A percentile compares a stretch with the other conserved stretches of the same genome.
These are phyloP conservation scores for Cenopis cana DNA, from an alignment of 2,888 invertebrate genomes.

Conservation along the genomic window DNA sequence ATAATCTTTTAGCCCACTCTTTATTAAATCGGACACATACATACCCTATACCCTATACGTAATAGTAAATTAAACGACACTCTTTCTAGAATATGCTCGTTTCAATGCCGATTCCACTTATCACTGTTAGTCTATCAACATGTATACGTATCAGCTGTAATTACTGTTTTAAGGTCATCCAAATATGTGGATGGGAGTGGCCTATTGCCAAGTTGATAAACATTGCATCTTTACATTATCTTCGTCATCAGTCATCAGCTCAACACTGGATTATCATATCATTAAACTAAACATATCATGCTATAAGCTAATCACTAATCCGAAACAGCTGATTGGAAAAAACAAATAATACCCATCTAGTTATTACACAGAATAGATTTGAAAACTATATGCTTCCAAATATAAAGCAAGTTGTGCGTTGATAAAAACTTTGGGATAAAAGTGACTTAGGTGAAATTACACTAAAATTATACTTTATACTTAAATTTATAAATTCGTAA, in stretches of 20 bases:
- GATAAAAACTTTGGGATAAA: no score
- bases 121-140: neutral
- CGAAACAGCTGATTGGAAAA: neutral
- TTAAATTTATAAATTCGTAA: no score
- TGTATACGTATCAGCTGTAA: neutral
- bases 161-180: neutral
- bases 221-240: neutral
- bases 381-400: no score
- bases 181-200: neutral
- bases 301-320: neutral
- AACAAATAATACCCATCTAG: no score
- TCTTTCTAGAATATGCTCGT: slow-evolving; percentile 11
- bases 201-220: neutral
- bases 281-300: neutral
- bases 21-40: no score
- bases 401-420: no score
- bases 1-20: no score
- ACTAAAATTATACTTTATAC: no score
- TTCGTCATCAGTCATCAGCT: neutral
- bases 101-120: slow-evolving; percentile 15
- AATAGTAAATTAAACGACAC: no score
- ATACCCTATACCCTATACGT: no score
- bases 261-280: neutral
- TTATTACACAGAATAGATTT: no score
- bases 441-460: no score